Base-by-base conservation (phyloP, 1,140 invertebrate genomes). In the Panagrolaimus sp. region DNA sequence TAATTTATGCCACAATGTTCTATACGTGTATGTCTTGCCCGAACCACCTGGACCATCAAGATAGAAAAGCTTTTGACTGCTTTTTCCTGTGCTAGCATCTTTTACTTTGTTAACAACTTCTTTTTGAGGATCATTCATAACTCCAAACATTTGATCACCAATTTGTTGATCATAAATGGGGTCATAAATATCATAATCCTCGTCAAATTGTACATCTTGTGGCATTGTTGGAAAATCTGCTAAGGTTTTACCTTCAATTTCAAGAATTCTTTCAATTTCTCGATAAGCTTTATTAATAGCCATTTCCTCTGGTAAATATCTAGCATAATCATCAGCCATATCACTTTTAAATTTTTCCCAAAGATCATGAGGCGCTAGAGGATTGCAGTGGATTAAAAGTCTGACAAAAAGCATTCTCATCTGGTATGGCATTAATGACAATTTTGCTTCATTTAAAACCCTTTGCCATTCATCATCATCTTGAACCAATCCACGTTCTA, bases 31-130 rank as follows among this genome's bases (percentile, higher is more conserved):
- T 1, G 72, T 74, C 64, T 74, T 74, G 38, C 72, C 72, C 23
- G 45, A 74, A 8, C 72, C 72, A 5, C 67, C 72, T 23, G 70
- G 65, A 9, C 70, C 70, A 57, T 73, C 71, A 45, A 73, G 70
- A 43, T 38, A 73, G 16, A 38, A 67, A 43, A 66, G 16, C 11
- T 42, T n/a, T 57, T 44, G 8, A 3, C 57, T 27, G 7, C 2
- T 38, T 38, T 38, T 7, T 1, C 14, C 23, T 31, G 20, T 20
- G 16, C 69, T 11, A 4, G 31, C 31, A 4, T 38, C 7, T 38
- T 38, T 38, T 31, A 61, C 42, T 3, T 57, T 20, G 20, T 67
- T 16, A 7, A 63, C 31, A 42, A 63, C 23, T 44, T 1, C 9
- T 31, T 67, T 61, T 44, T 67, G 66, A 5, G 16, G 8, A 16